Conservation (phyloP, 2,797 vertebrate species). For the Hippopotamyrus pictus region DNA sequence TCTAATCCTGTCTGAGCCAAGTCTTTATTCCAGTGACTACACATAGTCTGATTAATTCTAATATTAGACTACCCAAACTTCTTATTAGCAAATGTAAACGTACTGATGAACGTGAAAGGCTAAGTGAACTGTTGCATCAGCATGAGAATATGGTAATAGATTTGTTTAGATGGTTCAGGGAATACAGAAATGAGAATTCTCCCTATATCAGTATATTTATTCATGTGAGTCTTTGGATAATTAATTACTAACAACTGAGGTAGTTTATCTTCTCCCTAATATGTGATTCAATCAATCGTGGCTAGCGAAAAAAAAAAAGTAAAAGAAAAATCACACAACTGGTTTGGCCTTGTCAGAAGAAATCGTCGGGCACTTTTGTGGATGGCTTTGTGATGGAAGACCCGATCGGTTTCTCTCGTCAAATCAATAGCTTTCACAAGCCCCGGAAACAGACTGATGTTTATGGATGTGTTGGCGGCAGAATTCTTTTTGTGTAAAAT, state of each 20-base stretch:
- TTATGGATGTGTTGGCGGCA: not conserved
- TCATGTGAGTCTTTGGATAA: slow-evolving; percentile 10
- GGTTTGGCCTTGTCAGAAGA: not conserved
- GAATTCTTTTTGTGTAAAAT: not conserved
- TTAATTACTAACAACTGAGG: slow-evolving; percentile 7
- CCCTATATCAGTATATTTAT: not conserved
- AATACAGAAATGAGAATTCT: not conserved
- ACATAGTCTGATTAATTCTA: slow-evolving; percentile 36
- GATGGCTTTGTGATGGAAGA: not conserved
- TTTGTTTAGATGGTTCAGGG: slow-evolving; percentile 12
- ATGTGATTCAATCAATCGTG: not conserved
- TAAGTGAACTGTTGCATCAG: slow-evolving; percentile 12
- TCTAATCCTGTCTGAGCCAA: slow-evolving; percentile 51
- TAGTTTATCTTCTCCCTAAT: slow-evolving; percentile 5
- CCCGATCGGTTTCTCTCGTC: not conserved
- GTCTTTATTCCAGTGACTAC: slow-evolving; percentile 47
- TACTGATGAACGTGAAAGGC: not conserved
- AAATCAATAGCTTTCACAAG: not conserved
- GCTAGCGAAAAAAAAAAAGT: not conserved
- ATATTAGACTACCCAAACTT: slow-evolving; percentile 6
- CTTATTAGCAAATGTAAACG: slow-evolving; percentile 4
- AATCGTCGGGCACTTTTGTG: not conserved
- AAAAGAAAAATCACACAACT: not conserved
- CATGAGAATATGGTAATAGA: not conserved
- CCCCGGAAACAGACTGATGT: not conserved